Conservation (phyloP, 2,113 vertebrate species). For the Todiramphus chloris region DNA sequence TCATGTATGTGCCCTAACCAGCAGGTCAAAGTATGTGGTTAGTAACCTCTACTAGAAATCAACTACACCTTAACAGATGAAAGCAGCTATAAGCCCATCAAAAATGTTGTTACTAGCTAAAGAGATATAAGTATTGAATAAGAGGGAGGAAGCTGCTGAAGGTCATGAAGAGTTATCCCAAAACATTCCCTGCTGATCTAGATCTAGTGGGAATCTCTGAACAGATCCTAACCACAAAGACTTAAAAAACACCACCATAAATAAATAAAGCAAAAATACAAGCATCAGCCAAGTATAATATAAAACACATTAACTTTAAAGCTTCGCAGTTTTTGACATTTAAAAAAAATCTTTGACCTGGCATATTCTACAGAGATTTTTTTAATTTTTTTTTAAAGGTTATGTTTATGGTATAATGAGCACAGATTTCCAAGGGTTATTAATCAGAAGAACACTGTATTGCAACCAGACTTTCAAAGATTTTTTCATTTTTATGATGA, state of each 20-base stretch:
- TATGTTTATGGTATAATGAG: conserved; percentile 75
- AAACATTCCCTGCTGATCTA: background rate
- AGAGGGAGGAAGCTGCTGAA: background rate
- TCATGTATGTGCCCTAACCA: fast-evolving
- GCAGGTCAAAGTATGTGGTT: background rate
- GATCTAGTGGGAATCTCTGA: background rate
- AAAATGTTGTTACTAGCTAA: background rate
- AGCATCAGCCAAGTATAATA: conserved; percentile 24
- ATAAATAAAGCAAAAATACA: background rate
- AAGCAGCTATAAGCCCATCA: background rate
- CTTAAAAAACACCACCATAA: background rate
- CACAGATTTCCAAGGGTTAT: conserved; percentile 73
- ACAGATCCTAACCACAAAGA: background rate
- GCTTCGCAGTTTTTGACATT: conserved; percentile 69
- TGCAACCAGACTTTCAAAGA: conserved; percentile 62
- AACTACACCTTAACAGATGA: background rate
- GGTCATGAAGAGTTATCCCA: background rate
- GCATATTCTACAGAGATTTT: conserved; percentile 67
- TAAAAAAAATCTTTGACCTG: conserved; percentile 63
- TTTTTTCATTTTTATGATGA: conserved; percentile 48
- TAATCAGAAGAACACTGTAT: conserved; percentile 66
- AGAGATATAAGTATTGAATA: background rate
- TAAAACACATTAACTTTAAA: conserved; percentile 65
- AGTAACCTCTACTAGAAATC: background rate
- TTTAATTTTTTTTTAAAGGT: conserved; percentile 73